Percentiles rank a stretch among this genome's conserved stretches.
phyloP scores from a whole-genome alignment of 2,888 invertebrate species.

The Mactromeris polynyma region DNA sequence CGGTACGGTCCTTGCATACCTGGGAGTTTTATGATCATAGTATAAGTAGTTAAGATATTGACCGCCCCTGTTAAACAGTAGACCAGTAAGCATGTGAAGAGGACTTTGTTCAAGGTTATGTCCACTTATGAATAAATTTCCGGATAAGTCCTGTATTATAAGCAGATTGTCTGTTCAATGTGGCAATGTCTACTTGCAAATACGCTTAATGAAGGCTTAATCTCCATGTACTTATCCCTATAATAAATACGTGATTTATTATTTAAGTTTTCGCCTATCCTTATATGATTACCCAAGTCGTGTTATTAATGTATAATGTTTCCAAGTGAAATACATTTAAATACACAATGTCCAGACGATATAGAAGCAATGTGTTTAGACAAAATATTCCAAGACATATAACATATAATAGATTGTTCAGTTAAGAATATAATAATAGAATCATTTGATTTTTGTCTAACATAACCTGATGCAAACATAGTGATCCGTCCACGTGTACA shows the following conservation, averaged over 20 bases:
- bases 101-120: not conserved
- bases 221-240: not conserved
- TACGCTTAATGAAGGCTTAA: not conserved
- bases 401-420: too few relatives aligned
- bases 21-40: not conserved
- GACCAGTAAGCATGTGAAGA: not conserved
- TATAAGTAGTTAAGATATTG: not conserved
- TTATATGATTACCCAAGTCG: not conserved
- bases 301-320: not conserved
- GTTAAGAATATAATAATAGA: not conserved
- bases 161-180: not conserved
- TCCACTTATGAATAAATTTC: conserved; percentile 19
- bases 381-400: too few relatives aligned
- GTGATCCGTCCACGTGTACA: not conserved
- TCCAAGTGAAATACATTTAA: not conserved
- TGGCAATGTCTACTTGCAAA: not conserved
- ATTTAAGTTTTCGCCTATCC: not conserved
- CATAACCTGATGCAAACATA: not conserved
- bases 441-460: not conserved
- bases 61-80: not conserved
- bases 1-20: not conserved
- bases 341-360: not conserved
- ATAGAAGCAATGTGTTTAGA: not conserved
- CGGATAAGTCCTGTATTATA: not conserved
- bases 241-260: not conserved